Conservation (phyloP, 1,140 invertebrate species). For the Mizuhopecten yessoensis region DNA sequence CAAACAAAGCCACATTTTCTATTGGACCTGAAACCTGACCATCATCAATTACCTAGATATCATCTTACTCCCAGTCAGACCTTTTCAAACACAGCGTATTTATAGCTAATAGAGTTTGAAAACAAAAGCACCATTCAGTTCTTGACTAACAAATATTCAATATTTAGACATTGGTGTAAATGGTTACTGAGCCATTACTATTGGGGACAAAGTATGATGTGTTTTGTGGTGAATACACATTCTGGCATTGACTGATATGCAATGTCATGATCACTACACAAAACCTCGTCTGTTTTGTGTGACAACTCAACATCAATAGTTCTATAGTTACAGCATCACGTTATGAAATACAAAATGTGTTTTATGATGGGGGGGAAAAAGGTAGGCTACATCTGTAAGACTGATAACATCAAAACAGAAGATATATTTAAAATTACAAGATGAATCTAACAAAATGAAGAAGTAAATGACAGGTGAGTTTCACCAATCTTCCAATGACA, state of each 20-base stretch:
- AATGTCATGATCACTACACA: not conserved
- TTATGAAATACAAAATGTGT: no score
- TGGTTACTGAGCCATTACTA: not conserved
- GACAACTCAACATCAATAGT: no score
- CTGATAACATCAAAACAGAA: no score
- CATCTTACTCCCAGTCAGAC: not conserved
- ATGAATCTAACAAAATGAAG: no score
- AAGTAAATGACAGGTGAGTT: no score
- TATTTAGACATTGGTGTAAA: not conserved
- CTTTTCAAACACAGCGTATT: not conserved
- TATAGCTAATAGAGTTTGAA: constrained; percentile 17
- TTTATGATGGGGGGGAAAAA: no score
- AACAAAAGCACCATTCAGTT: constrained; percentile 12
- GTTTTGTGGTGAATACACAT: constrained; percentile 7
- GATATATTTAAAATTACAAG: no score
- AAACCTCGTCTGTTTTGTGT: not conserved
- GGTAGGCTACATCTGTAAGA: no score
- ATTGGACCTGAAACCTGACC: not conserved
- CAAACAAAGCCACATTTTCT: not conserved
- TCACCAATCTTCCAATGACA: no score
- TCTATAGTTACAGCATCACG: not conserved
- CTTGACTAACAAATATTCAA: not conserved
- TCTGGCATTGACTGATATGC: constrained; percentile 11
- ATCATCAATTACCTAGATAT: not conserved
- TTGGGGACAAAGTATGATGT: not conserved